Evolutionary conservation across 2,113 vertebrate genomes (phyloP).

Genomic region (Catharus bicknelli): DNA sequence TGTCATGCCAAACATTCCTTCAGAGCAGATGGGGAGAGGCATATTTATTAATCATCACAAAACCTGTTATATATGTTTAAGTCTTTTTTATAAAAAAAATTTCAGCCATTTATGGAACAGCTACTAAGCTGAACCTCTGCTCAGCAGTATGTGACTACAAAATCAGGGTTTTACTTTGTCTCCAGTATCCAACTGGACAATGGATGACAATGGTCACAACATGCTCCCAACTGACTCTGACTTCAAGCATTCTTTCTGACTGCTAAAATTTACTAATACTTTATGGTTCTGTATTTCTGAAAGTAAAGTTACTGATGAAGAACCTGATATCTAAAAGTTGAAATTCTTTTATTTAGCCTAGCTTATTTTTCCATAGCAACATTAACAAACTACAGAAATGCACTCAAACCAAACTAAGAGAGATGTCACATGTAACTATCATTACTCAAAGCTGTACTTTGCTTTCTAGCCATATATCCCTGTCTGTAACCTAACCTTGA

Average conservation of each 20-base stretch:
- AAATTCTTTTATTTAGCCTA: not conserved
- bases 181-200: not conserved
- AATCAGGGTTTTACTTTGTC: not conserved
- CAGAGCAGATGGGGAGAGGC: conserved; percentile 14
- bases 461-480: not conserved
- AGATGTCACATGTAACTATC: accelerated
- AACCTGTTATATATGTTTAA: not conserved
- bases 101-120: not conserved
- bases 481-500: not conserved
- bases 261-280: not conserved
- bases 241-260: not conserved
- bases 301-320: not conserved
- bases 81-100: not conserved
- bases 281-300: not conserved
- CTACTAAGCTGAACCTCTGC: not conserved
- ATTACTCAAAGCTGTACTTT: not conserved
- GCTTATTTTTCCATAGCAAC: not conserved
- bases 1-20: conserved; percentile 31
- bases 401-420: not conserved
- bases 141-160: not conserved
- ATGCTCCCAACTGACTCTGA: not conserved
- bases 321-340: not conserved
- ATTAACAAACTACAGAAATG: not conserved
- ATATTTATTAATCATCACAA: conserved; percentile 12
- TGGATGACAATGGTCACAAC: not conserved